A percentile compares a stretch with the other conserved stretches of the same genome.
phyloP scores from a whole-genome alignment of 2,113 vertebrate genomes.

The Taxidea taxus region DNA sequence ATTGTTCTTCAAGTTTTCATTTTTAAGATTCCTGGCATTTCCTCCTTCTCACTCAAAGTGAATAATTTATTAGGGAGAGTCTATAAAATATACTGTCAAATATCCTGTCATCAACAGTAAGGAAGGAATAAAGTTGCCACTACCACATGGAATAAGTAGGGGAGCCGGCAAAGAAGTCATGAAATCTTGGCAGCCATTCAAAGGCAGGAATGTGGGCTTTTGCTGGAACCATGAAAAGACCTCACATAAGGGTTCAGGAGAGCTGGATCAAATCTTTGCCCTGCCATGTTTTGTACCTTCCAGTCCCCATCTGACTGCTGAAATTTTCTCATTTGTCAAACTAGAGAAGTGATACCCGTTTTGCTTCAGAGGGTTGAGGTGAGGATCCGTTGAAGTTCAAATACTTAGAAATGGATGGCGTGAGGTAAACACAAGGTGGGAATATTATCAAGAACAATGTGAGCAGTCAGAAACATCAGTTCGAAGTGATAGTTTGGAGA shows the following conservation, averaged over 20 bases:
- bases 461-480: not conserved
- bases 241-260: not conserved
- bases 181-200: not conserved
- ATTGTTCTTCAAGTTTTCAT: not conserved
- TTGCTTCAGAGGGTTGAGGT: not conserved
- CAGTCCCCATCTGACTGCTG: not conserved
- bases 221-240: not conserved
- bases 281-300: not conserved
- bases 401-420: not conserved
- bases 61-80: constrained; percentile 5
- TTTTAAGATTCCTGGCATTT: constrained; percentile 45
- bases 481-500: not conserved
- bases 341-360: not conserved
- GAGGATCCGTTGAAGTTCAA: not conserved
- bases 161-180: not conserved
- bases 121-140: not conserved
- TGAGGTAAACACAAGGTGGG: not conserved
- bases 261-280: not conserved
- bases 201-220: not conserved
- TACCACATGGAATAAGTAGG: not conserved
- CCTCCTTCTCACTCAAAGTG: not conserved
- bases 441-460: not conserved
- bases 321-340: not conserved
- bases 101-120: constrained; percentile 10
- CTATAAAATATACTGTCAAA: constrained; percentile 14